Evolutionary conservation across 2,888 invertebrate species (phyloP), one percentile per base, ranked within the genome.

Genomic region (Diarsia rubi): DNA sequence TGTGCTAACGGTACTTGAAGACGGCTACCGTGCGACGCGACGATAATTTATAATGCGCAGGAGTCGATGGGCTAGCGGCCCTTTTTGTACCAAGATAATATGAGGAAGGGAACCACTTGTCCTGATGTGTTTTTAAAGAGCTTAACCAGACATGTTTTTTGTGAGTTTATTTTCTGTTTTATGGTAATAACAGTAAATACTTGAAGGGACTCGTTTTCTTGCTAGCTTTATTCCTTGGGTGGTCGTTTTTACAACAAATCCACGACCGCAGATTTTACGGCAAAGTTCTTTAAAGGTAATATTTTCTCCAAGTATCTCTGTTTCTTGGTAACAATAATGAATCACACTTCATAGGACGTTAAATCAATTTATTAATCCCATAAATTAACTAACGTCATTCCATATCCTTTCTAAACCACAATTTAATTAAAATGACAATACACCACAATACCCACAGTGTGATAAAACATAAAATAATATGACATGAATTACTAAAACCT

Each of bases 1-100:
- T 71, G 42, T 78, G 24, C 24, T 83, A 85, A 85, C 83, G 78
- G 83, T 78, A 83, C 68, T 74, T 72, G 59, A 66, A 66, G 54
- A 71, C 65, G 37, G 79, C 78, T 84, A 86, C 83, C 69, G 75
- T 62, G 70, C 45, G 57, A 69, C 70, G 69, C 59, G 84, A 24
- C 37, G 47, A 45, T 79, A 69, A 73, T 81, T 70, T 67, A 21
- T 73, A 69, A 82, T 75, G 83, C 73, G 82, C 70, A 66, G 44
- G 68, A 72, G 74, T 81, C 19, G 42, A 49, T 83, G 42, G 16
- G 49, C 37, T 60, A 54, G 54, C 0, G 49, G 45, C 68, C 70
- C 62, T 71, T 64, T 73, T 76, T 66, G n/a, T 68, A 19, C 21
- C 5, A 8, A 59, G n/a, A 44, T 63, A 45, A 37, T 59, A 42